phyloP scores from a whole-genome alignment of 1,140 invertebrate genomes.

The Pristionchus pacificus region DNA sequence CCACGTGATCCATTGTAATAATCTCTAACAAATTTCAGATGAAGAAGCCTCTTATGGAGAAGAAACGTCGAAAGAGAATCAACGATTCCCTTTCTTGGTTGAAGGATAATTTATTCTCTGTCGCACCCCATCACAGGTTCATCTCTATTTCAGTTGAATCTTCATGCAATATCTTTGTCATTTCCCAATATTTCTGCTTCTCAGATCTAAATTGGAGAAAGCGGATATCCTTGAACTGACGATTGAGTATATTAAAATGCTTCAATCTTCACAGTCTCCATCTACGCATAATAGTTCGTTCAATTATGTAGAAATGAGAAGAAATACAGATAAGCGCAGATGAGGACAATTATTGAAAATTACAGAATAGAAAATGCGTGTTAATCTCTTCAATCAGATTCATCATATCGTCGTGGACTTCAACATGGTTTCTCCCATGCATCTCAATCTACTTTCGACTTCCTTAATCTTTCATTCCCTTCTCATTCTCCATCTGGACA shows the following conservation, averaged over 20 bases:
- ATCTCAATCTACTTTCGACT: not conserved
- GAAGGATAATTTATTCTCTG: not conserved
- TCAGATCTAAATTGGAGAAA: not conserved
- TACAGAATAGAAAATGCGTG: not conserved
- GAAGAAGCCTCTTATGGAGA: not conserved
- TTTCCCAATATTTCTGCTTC: not conserved
- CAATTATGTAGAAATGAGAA: not conserved
- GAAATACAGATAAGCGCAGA: not conserved
- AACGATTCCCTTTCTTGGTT: not conserved
- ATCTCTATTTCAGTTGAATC: not conserved
- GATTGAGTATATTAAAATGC: not conserved
- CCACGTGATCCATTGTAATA: too few relatives aligned
- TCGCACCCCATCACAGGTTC: not conserved
- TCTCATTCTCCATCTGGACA: not conserved
- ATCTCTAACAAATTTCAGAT: too few relatives aligned
- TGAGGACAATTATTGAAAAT: not conserved
- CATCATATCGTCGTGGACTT: not conserved
- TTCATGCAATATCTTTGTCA: too few relatives aligned
- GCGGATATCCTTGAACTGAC: not conserved
- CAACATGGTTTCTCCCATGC: not conserved
- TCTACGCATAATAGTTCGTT: not conserved
- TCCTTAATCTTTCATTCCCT: not conserved
- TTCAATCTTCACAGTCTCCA: not conserved
- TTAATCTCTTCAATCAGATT: not conserved
- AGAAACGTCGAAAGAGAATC: not conserved